phyloP scores from a whole-genome alignment of 1,140 invertebrate genomes.

The Trichomalopsis sarcophagae region DNA sequence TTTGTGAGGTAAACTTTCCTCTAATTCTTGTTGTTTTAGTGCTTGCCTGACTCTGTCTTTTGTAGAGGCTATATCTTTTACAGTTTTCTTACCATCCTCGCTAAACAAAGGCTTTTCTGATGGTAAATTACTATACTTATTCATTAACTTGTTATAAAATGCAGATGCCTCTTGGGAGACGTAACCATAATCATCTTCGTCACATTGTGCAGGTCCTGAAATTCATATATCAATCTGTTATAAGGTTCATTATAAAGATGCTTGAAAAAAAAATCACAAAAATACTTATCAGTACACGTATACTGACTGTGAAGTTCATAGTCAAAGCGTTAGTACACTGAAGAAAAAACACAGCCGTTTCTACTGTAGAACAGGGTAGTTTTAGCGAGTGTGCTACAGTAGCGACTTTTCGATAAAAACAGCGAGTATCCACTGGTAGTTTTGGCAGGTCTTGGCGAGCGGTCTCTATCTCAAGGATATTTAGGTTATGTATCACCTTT shows the following conservation, averaged over 20 bases:
- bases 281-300: not conserved
- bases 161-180: conserved; percentile 87
- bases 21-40: conserved; percentile 82
- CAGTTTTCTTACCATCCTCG: conserved; percentile 67
- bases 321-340: not conserved
- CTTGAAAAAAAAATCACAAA: not conserved
- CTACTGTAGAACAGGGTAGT: too few species aligned
- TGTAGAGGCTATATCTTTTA: conserved; percentile 73
- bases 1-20: conserved; percentile 81
- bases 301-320: not conserved
- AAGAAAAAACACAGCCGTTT: too few species aligned
- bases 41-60: conserved; percentile 85
- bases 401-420: too few species aligned
- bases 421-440: too few species aligned
- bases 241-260: not conserved
- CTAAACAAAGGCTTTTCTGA: conserved; percentile 76
- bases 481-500: too few species aligned
- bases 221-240: conserved; percentile 7
- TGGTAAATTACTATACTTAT: conserved; percentile 85
- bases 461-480: too few species aligned
- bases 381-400: too few species aligned
- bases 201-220: conserved; percentile 83
- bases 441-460: too few species aligned
- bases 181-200: conserved; percentile 94
- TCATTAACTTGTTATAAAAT: conserved; percentile 88